phyloP scores from a whole-genome alignment of 1,140 invertebrate genomes.

The Stratiolaelaps scimitus region DNA sequence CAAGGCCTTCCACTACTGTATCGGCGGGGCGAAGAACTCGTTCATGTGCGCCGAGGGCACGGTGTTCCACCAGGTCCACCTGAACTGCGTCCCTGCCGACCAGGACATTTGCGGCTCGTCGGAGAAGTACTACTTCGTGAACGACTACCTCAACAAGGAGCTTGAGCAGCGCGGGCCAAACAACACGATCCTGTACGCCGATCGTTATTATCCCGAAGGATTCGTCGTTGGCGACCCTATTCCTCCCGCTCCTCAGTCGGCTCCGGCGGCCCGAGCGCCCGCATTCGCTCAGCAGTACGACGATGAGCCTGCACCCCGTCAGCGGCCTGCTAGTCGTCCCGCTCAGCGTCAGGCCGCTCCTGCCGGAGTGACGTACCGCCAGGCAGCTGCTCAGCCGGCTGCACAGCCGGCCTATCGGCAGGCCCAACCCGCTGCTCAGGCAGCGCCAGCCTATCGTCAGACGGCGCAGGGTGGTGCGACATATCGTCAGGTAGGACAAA shows the following conservation, averaged over 20 bases:
- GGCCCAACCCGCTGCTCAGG: constrained; percentile 20
- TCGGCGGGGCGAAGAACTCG: constrained; percentile 72
- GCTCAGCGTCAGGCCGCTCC: constrained; percentile 24
- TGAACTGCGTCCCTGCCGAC: constrained; percentile 78
- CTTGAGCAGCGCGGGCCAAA: constrained; percentile 46
- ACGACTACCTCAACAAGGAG: constrained; percentile 79
- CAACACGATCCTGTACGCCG: constrained; percentile 66
- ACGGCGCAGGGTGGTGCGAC: too few relatives aligned
- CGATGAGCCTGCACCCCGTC: constrained; percentile 30
- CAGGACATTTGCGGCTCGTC: constrained; percentile 81
- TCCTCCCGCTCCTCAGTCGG: neutral
- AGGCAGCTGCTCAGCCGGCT: constrained; percentile 19
- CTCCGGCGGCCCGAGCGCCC: constrained; percentile 29
- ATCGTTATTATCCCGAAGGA: constrained; percentile 48
- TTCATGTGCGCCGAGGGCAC: constrained; percentile 86
- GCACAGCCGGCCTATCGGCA: constrained; percentile 29
- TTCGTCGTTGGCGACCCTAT: constrained; percentile 34
- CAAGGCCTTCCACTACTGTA: constrained; percentile 86
- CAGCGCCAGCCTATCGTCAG: constrained; percentile 5
- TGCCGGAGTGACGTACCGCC: constrained; percentile 3
- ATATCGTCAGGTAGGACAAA: too few relatives aligned
- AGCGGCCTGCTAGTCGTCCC: constrained; percentile 27
- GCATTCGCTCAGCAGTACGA: constrained; percentile 30
- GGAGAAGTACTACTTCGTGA: constrained; percentile 77
- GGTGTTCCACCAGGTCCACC: constrained; percentile 75